Conservation (phyloP, 1,140 invertebrate genomes). For the Tigriopus japonicus region DNA sequence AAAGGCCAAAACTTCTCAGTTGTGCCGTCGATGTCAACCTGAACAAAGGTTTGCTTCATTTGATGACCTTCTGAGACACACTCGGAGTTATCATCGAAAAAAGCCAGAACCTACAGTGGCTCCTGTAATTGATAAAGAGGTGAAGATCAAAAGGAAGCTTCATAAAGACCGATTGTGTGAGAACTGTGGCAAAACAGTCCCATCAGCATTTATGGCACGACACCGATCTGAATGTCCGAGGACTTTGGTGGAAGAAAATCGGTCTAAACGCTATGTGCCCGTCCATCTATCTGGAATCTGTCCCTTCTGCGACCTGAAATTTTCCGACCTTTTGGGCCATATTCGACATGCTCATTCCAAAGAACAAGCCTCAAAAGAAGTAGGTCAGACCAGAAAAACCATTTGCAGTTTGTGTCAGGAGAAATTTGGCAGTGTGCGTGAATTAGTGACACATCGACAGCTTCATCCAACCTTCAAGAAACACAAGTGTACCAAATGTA, state of each 20-base stretch:
- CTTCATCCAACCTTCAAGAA: constrained; percentile 6
- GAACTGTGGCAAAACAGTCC: constrained; percentile 4
- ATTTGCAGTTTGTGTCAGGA: neutral
- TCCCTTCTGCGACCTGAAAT: constrained; percentile 3
- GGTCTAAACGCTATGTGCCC: constrained; percentile 1
- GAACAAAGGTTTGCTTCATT: neutral
- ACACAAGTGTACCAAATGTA: constrained; percentile 3
- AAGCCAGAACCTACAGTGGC: neutral
- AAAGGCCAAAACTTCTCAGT: neutral
- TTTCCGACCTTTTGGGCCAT: constrained; percentile 6
- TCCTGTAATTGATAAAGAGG: neutral
- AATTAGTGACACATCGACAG: constrained; percentile 5
- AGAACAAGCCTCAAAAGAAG: neutral
- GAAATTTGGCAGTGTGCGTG: neutral
- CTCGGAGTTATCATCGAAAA: constrained; percentile 4
- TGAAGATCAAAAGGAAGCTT: neutral
- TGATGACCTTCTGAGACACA: constrained; percentile 7
- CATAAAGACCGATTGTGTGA: neutral
- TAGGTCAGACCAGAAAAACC: neutral
- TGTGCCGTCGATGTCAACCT: constrained; percentile 1
- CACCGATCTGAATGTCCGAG: constrained; percentile 4
- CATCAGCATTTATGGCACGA: neutral
- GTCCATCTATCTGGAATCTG: constrained; percentile 7
- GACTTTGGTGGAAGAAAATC: neutral
- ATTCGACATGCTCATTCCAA: constrained; percentile 4